Evolutionary conservation across 2,113 vertebrate species (phyloP).

Genomic region (Ahaetulla prasina): DNA sequence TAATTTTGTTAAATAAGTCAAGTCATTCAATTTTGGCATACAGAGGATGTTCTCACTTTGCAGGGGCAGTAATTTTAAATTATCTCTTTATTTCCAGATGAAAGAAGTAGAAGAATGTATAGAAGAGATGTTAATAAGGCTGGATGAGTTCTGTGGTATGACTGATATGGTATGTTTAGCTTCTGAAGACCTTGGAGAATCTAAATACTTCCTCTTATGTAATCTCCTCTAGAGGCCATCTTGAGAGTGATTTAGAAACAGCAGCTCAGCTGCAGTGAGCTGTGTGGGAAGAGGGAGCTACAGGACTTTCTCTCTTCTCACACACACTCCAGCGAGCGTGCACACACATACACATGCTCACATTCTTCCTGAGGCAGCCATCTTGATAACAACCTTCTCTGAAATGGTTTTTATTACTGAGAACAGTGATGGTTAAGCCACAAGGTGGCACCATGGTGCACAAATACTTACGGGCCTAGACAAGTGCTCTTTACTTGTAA

Average conservation of each 20-base stretch:
- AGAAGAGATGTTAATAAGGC: conserved; percentile 48
- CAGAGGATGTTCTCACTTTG: not conserved
- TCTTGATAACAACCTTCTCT: conserved; percentile 54
- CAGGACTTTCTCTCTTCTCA: not conserved
- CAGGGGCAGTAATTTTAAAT: not conserved
- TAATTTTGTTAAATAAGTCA: not conserved
- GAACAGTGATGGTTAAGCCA: conserved; percentile 45
- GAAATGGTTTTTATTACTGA: conserved; percentile 32
- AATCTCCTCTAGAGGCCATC: conserved; percentile 35
- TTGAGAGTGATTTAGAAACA: conserved; percentile 32
- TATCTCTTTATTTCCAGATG: conserved; percentile 43
- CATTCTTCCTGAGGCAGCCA: conserved; percentile 56
- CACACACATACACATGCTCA: not conserved
- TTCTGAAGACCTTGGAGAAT: not conserved
- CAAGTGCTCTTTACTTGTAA: conserved; percentile 52
- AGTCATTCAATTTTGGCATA: not conserved
- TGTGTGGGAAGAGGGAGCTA: not conserved
- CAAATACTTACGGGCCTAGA: conserved; percentile 27
- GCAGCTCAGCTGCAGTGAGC: conserved; percentile 24
- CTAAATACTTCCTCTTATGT: not conserved
- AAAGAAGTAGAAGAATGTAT: conserved; percentile 41
- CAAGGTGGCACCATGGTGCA: conserved; percentile 65
- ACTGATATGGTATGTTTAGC: conserved; percentile 45
- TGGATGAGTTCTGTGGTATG: conserved; percentile 56
- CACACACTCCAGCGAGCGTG: not conserved